Conservation (phyloP, 2,888 invertebrate genomes). For the Temnothorax rugatulus region DNA sequence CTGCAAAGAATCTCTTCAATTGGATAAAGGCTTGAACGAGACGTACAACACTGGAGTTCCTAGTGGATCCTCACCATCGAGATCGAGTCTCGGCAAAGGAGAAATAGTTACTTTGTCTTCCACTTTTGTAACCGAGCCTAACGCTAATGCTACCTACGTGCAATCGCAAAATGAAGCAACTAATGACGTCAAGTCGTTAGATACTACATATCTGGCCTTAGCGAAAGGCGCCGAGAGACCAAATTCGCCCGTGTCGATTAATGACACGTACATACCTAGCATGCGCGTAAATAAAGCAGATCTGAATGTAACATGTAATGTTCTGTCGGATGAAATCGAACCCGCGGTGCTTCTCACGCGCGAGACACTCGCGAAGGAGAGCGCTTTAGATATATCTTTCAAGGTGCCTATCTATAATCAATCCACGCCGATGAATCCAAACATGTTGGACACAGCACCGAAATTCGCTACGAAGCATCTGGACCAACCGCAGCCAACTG, state of each 20-base stretch:
- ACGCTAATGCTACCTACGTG: slow-evolving; percentile 47
- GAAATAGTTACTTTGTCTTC: slow-evolving; percentile 64
- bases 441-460: slow-evolving; percentile 42
- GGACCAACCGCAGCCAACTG: slow-evolving; percentile 43
- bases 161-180: slow-evolving; percentile 49
- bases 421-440: slow-evolving; percentile 60
- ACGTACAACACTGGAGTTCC: slow-evolving; percentile 51
- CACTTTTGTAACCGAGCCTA: slow-evolving; percentile 60
- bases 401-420: slow-evolving; percentile 59
- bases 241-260: neutral
- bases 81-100: slow-evolving; percentile 25
- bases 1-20: slow-evolving; percentile 22
- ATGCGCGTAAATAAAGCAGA: neutral
- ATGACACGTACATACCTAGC: slow-evolving; percentile 16
- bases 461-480: slow-evolving; percentile 37
- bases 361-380: neutral
- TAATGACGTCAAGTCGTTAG: slow-evolving; percentile 31
- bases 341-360: neutral
- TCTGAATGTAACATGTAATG: neutral
- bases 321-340: neutral
- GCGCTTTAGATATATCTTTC: slow-evolving; percentile 65
- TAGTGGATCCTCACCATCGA: neutral
- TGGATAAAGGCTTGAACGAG: slow-evolving; percentile 55
- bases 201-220: slow-evolving; percentile 53
- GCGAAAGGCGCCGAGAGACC: neutral